phyloP scores from a whole-genome alignment of 2,113 vertebrate genomes.

The Daboia siamensis region DNA sequence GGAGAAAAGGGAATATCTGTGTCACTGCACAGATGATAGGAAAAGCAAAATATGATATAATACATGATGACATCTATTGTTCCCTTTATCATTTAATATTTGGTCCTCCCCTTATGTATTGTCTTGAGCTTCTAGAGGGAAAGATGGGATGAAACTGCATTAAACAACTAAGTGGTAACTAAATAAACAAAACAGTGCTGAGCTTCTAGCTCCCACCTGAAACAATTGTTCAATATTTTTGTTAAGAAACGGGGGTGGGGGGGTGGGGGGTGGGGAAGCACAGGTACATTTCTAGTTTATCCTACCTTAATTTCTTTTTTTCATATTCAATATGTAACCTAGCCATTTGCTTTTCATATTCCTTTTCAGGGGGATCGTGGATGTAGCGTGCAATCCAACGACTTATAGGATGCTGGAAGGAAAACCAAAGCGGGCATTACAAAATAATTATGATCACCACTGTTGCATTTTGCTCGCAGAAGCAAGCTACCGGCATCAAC shows the following conservation, averaged over 20 bases:
- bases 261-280: no score
- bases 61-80: not conserved
- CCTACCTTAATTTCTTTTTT: constrained; percentile 83
- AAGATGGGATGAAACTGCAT: not conserved
- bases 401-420: constrained; percentile 88
- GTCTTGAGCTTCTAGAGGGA: not conserved
- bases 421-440: not conserved
- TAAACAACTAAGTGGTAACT: not conserved
- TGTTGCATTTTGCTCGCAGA: no score
- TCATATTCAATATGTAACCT: constrained; percentile 75
- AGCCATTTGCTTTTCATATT: constrained; percentile 90
- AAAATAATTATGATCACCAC: not conserved
- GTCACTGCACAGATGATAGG: no score
- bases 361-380: constrained; percentile 81
- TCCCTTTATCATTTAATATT: not conserved
- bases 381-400: constrained; percentile 81
- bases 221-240: not conserved
- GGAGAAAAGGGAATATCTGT: not conserved
- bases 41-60: not conserved
- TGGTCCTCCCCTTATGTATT: not conserved
- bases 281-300: not conserved
- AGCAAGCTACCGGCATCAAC: not conserved
- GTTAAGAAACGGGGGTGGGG: not conserved
- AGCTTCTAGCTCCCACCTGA: not conserved
- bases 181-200: not conserved